These are phyloP conservation scores for Scolopax bukidnonensis DNA, from an alignment of 2,797 vertebrate genomes.

Conservation along the genomic window DNA sequence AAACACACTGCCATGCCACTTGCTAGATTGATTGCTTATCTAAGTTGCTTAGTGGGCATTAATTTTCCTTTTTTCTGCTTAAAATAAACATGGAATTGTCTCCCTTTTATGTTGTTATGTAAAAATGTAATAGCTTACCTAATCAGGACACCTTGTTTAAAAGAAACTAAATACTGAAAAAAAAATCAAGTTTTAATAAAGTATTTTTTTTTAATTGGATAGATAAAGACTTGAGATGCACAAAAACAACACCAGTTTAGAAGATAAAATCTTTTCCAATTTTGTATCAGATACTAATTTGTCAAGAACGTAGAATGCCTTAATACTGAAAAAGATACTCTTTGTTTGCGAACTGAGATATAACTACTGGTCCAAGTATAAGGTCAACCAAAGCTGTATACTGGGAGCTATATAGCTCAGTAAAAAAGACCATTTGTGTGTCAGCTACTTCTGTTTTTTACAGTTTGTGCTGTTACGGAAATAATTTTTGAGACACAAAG, in stretches of 20 bases:
- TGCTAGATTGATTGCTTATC: not conserved
- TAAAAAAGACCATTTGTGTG: not conserved
- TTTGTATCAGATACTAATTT: not conserved
- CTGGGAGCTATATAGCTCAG: not conserved
- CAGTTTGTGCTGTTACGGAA: not conserved
- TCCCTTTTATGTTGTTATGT: not conserved
- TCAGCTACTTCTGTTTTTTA: not conserved
- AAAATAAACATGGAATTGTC: not conserved
- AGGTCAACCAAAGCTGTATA: not conserved
- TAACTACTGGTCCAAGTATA: not conserved
- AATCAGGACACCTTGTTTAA: not conserved
- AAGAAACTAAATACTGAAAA: not conserved
- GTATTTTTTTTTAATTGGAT: not conserved
- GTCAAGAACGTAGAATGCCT: not conserved
- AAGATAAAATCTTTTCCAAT: not conserved
- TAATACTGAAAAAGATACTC: not conserved
- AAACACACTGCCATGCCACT: not conserved
- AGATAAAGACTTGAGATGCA: not conserved
- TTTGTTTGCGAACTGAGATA: not conserved
- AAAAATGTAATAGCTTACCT: conserved; percentile 7
- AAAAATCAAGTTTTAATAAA: not conserved
- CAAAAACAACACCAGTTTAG: not conserved
- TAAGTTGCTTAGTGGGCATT: not conserved
- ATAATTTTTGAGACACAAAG: not conserved
- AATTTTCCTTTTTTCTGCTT: not conserved